Conservation (phyloP, 1,140 invertebrate genomes). For the Scaptomyza pallida region DNA sequence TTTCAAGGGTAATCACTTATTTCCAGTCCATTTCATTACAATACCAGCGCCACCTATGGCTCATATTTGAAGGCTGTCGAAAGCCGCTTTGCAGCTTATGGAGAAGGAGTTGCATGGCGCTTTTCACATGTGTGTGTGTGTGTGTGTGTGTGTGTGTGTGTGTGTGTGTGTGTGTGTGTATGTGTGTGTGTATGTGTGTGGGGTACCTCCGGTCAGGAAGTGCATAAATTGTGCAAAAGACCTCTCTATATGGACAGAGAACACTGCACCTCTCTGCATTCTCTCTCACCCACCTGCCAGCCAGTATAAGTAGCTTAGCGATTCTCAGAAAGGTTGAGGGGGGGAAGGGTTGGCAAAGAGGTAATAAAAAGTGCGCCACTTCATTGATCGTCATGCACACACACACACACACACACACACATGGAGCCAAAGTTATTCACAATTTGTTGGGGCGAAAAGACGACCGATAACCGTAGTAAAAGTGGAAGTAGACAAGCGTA, state of each 20-base stretch:
- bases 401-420: too few species aligned
- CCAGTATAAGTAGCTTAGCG: conserved; percentile 66
- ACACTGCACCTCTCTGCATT: neutral
- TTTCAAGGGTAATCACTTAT: neutral
- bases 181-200: too few species aligned
- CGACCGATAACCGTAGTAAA: conserved; percentile 58
- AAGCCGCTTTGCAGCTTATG: conserved; percentile 76
- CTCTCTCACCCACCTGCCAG: neutral
- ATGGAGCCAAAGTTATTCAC: conserved; percentile 49
- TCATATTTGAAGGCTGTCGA: conserved; percentile 38
- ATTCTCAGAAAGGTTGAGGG: neutral
- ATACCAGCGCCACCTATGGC: neutral
- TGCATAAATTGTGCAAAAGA: conserved; percentile 63
- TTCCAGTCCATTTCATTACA: neutral
- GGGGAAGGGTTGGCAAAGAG: neutral
- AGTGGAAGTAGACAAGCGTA: conserved; percentile 5
- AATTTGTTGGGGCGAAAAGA: conserved; percentile 65
- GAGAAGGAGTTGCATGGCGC: conserved; percentile 4
- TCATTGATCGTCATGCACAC: conserved; percentile 58
- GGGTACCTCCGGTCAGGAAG: conserved; percentile 46
- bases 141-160: too few species aligned
- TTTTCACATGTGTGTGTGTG: conserved; percentile 47
- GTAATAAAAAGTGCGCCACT: conserved; percentile 54
- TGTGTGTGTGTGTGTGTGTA: too few species aligned
- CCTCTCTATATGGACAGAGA: conserved; percentile 12